Conservation (phyloP, 1,140 invertebrate genomes). For the Sarcophaga peregrina region DNA sequence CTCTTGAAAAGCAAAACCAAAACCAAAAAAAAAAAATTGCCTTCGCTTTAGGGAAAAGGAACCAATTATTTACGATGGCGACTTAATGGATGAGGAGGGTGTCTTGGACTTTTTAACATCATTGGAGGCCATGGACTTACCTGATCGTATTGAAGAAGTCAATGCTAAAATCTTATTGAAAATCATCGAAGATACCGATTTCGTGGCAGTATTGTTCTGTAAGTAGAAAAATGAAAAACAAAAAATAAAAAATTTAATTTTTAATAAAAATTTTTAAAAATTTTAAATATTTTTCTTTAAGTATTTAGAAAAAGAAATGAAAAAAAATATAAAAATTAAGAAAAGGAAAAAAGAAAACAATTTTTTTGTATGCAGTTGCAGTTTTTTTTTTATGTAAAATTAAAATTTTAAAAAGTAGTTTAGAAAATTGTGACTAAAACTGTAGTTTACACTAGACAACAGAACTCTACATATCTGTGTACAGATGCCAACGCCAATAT, state of each 20-base stretch:
- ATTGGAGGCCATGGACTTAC: slow-evolving; percentile 92
- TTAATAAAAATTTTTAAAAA: slow-evolving; percentile 32
- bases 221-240: slow-evolving; percentile 78
- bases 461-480: too few relatives aligned
- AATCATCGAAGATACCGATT: slow-evolving; percentile 92
- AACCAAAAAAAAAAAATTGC: not conserved
- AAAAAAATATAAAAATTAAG: not conserved
- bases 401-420: too few relatives aligned
- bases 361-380: slow-evolving; percentile 61
- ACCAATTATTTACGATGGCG: slow-evolving; percentile 93
- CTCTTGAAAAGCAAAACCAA: not conserved
- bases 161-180: slow-evolving; percentile 91
- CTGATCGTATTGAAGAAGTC: slow-evolving; percentile 96
- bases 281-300: slow-evolving; percentile 15
- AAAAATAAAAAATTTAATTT: slow-evolving; percentile 13
- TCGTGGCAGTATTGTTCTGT: slow-evolving; percentile 95
- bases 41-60: slow-evolving; percentile 77
- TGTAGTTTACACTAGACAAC: too few relatives aligned
- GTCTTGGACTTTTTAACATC: slow-evolving; percentile 93
- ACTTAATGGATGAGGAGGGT: slow-evolving; percentile 93
- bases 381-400: slow-evolving; percentile 55
- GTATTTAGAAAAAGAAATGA: slow-evolving; percentile 7
- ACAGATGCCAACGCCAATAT: too few relatives aligned
- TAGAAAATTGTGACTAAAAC: not conserved
- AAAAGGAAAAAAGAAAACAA: not conserved